phyloP scores from a whole-genome alignment of 2,113 vertebrate species.

The Poecilia latipinna region DNA sequence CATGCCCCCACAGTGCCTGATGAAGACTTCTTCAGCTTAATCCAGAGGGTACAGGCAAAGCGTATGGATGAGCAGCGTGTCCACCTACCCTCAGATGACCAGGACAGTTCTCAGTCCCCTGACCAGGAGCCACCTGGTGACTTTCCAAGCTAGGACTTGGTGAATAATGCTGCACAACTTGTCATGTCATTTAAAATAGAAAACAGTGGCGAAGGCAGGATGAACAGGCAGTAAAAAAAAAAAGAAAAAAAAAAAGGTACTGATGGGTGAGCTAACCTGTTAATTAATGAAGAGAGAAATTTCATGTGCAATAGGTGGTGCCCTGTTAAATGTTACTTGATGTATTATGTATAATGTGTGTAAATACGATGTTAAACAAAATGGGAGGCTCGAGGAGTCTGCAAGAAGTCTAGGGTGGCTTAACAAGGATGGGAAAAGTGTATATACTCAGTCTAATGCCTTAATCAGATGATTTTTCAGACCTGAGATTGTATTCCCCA shows the following conservation, averaged over 20 bases:
- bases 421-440: slow-evolving; percentile 11
- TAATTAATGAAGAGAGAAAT: slow-evolving; percentile 35
- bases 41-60: slow-evolving; percentile 96
- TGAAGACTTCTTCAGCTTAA: slow-evolving; percentile 98
- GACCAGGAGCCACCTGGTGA: slow-evolving; percentile 58
- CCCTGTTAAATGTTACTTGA: slow-evolving; percentile 53
- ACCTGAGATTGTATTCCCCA: slow-evolving; percentile 67
- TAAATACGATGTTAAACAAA: slow-evolving; percentile 44
- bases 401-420: slow-evolving; percentile 1
- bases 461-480: slow-evolving; percentile 67
- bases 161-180: slow-evolving; percentile 6
- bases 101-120: slow-evolving; percentile 62
- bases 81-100: slow-evolving; percentile 84
- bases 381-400: not conserved
- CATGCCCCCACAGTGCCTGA: slow-evolving; percentile 95
- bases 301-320: slow-evolving; percentile 67
- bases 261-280: slow-evolving; percentile 49
- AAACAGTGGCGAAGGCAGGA: slow-evolving; percentile 9
- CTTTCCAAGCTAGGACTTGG: slow-evolving; percentile 71
- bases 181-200: slow-evolving; percentile 27
- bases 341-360: slow-evolving; percentile 49
- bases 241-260: not conserved
- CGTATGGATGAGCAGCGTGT: slow-evolving; percentile 97
- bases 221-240: slow-evolving; percentile 36
- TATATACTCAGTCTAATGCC: slow-evolving; percentile 60